Percentiles rank a stretch among this genome's conserved stretches.
These are phyloP conservation scores for Plectus sambesii DNA, from an alignment of 1,140 invertebrate species.

Conservation along the genomic window DNA sequence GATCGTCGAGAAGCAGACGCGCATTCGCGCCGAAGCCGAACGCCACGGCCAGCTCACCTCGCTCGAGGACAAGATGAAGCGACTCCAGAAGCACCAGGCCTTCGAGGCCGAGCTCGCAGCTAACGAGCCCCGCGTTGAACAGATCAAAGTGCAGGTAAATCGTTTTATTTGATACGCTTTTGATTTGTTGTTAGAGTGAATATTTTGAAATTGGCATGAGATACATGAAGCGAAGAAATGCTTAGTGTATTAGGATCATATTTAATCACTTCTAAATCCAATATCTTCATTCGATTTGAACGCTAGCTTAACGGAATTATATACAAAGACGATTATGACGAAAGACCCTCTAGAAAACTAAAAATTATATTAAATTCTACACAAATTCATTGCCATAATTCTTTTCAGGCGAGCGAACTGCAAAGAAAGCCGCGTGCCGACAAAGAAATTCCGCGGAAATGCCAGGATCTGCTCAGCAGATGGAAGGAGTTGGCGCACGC, in stretches of 20 bases:
- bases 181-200: too few relatives aligned
- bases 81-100: constrained; percentile 91
- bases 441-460: constrained; percentile 48
- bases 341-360: constrained; percentile 13
- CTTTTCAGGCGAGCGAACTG: too few relatives aligned
- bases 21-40: constrained; percentile 60
- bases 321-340: too few relatives aligned
- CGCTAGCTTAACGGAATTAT: too few relatives aligned
- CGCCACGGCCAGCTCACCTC: constrained; percentile 40
- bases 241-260: too few relatives aligned
- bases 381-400: too few relatives aligned
- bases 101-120: constrained; percentile 86
- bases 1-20: constrained; percentile 85
- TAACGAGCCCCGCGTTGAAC: constrained; percentile 70
- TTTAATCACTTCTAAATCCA: too few relatives aligned
- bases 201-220: too few relatives aligned
- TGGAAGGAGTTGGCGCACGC: constrained; percentile 71
- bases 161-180: too few relatives aligned
- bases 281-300: too few relatives aligned
- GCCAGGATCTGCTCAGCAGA: constrained; percentile 63
- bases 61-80: constrained; percentile 61
- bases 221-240: too few relatives aligned
- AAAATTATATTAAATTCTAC: too few relatives aligned
- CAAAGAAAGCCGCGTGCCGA: constrained; percentile 53
- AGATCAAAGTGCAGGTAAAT: constrained; percentile 52